These are phyloP conservation scores for Microchirus variegatus DNA, from an alignment of 2,797 vertebrate species.

Conservation along the genomic window DNA sequence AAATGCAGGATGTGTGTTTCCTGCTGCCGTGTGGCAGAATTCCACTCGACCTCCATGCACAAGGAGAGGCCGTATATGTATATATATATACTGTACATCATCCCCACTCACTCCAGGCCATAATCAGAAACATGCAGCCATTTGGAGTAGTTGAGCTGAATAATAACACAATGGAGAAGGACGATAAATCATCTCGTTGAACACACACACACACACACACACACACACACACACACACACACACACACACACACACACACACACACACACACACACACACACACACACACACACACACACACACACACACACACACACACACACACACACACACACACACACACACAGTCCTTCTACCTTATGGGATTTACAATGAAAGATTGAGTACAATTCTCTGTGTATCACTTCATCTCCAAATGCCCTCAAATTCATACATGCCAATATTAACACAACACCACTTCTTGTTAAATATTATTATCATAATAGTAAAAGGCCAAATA, in stretches of 20 bases:
- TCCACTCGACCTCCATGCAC: constrained; percentile 65
- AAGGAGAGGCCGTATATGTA: constrained; percentile 53
- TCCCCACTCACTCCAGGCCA: constrained; percentile 58
- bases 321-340: constrained; percentile 15
- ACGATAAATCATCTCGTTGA: constrained; percentile 69
- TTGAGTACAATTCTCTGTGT: constrained; percentile 21
- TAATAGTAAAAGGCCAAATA: constrained; percentile 25
- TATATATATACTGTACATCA: no score
- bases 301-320: constrained; percentile 13
- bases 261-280: constrained; percentile 18
- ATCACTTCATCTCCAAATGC: constrained; percentile 16
- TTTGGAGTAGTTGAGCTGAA: constrained; percentile 79
- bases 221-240: constrained; percentile 13
- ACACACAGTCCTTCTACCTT: constrained; percentile 12
- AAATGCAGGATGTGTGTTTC: constrained; percentile 50
- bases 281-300: constrained; percentile 11
- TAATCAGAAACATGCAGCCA: constrained; percentile 78
- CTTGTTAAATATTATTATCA: constrained; percentile 25
- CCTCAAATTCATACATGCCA: background rate
- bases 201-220: constrained; percentile 11
- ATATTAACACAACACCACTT: constrained; percentile 23
- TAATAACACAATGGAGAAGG: constrained; percentile 79
- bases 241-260: constrained; percentile 16
- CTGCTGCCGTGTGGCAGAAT: constrained; percentile 64
- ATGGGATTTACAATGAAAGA: constrained; percentile 30